These are phyloP conservation scores for Lasioglossum albipes DNA, from an alignment of 1,140 invertebrate genomes.

Conservation along the genomic window DNA sequence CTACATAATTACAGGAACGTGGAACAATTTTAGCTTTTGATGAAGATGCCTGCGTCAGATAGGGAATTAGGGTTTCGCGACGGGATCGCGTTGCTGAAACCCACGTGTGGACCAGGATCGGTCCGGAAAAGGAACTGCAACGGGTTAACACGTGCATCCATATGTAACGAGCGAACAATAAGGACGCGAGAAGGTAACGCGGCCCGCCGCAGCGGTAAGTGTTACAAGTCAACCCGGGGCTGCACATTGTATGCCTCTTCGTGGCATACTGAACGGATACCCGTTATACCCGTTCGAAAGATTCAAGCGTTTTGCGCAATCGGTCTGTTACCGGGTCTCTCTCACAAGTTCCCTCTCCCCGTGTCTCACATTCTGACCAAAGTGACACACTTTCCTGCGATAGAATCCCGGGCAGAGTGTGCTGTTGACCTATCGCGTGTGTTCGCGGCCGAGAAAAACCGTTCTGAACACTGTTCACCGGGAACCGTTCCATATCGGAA, in stretches of 20 bases:
- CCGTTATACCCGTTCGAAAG: slow-evolving; percentile 49
- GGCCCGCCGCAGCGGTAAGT: slow-evolving; percentile 12
- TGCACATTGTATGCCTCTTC: slow-evolving; percentile 40
- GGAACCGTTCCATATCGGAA: not conserved
- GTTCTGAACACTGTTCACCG: no score
- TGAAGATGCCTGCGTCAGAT: no score
- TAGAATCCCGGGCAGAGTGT: slow-evolving; percentile 38
- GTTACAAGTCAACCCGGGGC: slow-evolving; percentile 26
- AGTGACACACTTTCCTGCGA: slow-evolving; percentile 55
- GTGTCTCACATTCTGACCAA: slow-evolving; percentile 38
- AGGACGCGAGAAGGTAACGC: slow-evolving; percentile 9
- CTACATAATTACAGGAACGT: no score
- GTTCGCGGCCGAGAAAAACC: not conserved
- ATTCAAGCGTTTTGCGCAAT: slow-evolving; percentile 59
- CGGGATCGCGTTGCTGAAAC: no score
- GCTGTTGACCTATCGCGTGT: slow-evolving; percentile 47
- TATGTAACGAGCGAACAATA: slow-evolving; percentile 28
- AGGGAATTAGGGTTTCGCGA: no score
- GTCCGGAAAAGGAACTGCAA: no score
- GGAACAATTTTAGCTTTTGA: no score
- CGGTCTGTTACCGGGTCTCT: slow-evolving; percentile 13
- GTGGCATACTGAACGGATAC: slow-evolving; percentile 42
- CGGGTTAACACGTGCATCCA: not conserved
- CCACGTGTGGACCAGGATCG: no score
- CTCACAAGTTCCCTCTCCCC: not conserved